Evolutionary conservation across 2,888 invertebrate species (phyloP).

Genomic region (Ormyrus rosae): DNA sequence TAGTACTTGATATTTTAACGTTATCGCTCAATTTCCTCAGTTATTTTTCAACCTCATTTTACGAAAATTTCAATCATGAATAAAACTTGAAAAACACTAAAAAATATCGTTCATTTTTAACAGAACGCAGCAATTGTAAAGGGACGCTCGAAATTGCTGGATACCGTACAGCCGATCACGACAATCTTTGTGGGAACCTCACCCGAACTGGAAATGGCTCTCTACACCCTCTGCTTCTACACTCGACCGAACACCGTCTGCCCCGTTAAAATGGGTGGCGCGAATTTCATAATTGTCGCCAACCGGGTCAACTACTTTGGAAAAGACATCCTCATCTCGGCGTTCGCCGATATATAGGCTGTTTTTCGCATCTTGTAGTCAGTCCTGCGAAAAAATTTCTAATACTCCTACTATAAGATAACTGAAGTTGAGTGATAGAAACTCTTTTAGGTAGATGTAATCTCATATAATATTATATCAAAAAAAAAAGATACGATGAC

Average conservation of each 20-base stretch:
- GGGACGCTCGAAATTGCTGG: conserved; percentile 84
- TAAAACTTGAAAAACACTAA: not conserved
- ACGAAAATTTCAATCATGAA: not conserved
- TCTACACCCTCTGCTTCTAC: conserved; percentile 92
- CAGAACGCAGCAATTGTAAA: conserved; percentile 88
- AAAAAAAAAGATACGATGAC: too few relatives aligned
- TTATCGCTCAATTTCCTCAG: not conserved
- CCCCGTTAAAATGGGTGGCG: conserved; percentile 83
- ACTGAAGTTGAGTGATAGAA: not conserved
- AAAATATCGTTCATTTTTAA: conserved; percentile 63
- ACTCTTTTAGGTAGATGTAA: not conserved
- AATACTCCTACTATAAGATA: conserved; percentile 35
- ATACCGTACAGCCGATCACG: conserved; percentile 85
- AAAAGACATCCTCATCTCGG: conserved; percentile 88
- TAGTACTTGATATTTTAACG: not conserved
- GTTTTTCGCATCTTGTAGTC: not conserved
- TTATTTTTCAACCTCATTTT: not conserved
- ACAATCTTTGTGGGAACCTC: conserved; percentile 90
- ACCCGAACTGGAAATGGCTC: conserved; percentile 93
- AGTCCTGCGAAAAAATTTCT: not conserved
- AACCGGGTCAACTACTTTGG: conserved; percentile 86
- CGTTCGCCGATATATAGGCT: conserved; percentile 85
- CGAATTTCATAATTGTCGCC: conserved; percentile 84
- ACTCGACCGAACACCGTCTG: conserved; percentile 86
- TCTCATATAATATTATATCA: not conserved